These are phyloP conservation scores for Limnephilus lunatus DNA, from an alignment of 2,888 invertebrate species.

Conservation along the genomic window DNA sequence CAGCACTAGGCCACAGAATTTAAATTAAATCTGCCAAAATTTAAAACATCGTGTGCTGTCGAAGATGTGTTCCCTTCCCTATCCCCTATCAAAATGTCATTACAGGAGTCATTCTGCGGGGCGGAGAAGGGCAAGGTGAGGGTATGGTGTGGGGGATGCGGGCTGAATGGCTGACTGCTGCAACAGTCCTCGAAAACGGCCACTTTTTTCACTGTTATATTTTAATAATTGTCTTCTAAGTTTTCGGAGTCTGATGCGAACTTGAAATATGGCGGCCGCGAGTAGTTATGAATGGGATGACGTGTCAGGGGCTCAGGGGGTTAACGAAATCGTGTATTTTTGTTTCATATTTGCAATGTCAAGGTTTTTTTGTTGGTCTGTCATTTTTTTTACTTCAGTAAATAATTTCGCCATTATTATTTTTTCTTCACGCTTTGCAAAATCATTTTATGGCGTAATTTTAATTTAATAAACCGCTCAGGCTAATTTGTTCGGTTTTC, in stretches of 20 bases:
- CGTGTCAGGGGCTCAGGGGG: background rate
- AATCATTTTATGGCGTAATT: too few relatives aligned
- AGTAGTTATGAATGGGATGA: background rate
- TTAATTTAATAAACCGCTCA: too few relatives aligned
- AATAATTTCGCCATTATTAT: too few relatives aligned
- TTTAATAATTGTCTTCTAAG: conserved; percentile 46
- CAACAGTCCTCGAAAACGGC: conserved; percentile 45
- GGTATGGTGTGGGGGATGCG: background rate
- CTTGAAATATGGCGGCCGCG: background rate
- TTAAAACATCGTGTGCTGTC: background rate
- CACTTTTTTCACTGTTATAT: conserved; percentile 32
- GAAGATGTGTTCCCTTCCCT: conserved; percentile 51
- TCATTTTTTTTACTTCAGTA: too few relatives aligned
- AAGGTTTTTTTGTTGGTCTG: too few relatives aligned
- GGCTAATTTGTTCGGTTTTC: too few relatives aligned
- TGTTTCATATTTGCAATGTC: background rate
- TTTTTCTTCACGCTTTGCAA: too few relatives aligned
- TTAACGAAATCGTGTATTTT: background rate
- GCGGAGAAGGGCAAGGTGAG: conserved; percentile 46
- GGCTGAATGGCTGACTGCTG: background rate
- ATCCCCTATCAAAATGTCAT: conserved; percentile 62
- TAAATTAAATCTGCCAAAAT: background rate
- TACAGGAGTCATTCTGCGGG: conserved; percentile 41
- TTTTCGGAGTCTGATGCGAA: conserved; percentile 28
- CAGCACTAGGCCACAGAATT: background rate